Evolutionary conservation across 2,888 invertebrate genomes (phyloP).

Genomic region (Helleia helle): DNA sequence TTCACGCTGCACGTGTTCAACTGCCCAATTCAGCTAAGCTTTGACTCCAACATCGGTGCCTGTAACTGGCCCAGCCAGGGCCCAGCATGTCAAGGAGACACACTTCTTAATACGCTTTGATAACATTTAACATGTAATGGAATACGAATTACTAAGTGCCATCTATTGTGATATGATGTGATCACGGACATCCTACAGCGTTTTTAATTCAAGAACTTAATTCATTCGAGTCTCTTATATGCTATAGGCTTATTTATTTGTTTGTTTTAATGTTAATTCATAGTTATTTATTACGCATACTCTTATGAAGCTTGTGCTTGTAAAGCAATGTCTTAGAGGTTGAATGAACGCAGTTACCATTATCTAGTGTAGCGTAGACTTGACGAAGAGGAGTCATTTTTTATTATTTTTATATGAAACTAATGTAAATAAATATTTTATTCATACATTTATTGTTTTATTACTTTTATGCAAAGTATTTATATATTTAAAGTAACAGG

Average conservation of each 20-base stretch:
- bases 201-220: constrained; percentile 29
- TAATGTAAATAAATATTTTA: constrained; percentile 69
- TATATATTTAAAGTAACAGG: constrained; percentile 64
- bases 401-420: constrained; percentile 57
- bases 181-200: constrained; percentile 36
- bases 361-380: constrained; percentile 55
- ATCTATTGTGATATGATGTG: constrained; percentile 62
- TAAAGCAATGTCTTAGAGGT: constrained; percentile 40
- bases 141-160: constrained; percentile 52
- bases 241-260: constrained; percentile 59
- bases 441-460: constrained; percentile 34
- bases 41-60: constrained; percentile 82
- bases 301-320: constrained; percentile 47
- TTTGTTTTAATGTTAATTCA: constrained; percentile 64
- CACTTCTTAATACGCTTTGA: constrained; percentile 72
- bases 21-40: constrained; percentile 85
- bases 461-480: constrained; percentile 23
- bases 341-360: constrained; percentile 55
- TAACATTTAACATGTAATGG: constrained; percentile 28
- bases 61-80: constrained; percentile 89
- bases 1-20: constrained; percentile 85
- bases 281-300: constrained; percentile 64
- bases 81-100: constrained; percentile 82
- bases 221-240: constrained; percentile 46
- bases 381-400: constrained; percentile 54